Percentiles rank a stretch among this genome's conserved stretches.
phyloP scores from a whole-genome alignment of 2,888 invertebrate genomes.

The Andrena haemorrhoa region DNA sequence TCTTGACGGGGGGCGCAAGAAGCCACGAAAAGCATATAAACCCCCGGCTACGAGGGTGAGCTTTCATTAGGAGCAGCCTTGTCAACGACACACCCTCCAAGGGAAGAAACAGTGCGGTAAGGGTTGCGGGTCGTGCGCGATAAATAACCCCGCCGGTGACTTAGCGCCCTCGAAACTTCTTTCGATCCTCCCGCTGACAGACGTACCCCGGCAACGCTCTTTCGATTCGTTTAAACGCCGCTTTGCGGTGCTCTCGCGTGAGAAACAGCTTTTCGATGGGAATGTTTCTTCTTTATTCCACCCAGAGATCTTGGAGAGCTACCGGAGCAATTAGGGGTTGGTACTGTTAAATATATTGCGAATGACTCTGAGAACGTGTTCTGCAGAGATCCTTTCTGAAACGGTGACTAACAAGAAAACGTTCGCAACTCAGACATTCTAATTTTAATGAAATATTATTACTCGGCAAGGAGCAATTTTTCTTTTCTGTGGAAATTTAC shows the following conservation, averaged over 20 bases:
- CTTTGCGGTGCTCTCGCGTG: slow-evolving; percentile 22
- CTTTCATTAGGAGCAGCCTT: slow-evolving; percentile 81
- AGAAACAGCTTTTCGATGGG: slow-evolving; percentile 32
- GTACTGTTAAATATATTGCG: too few relatives aligned
- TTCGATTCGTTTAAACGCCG: slow-evolving; percentile 51
- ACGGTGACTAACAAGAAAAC: too few relatives aligned
- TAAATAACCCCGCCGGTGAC: slow-evolving; percentile 81
- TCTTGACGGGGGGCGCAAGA: slow-evolving; percentile 47
- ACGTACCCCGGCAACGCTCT: slow-evolving; percentile 33
- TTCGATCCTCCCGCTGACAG: slow-evolving; percentile 50
- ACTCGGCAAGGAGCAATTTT: too few relatives aligned
- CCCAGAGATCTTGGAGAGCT: not conserved
- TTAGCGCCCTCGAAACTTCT: slow-evolving; percentile 79
- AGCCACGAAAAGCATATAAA: slow-evolving; percentile 56
- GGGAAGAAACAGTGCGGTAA: slow-evolving; percentile 77
- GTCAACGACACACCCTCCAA: slow-evolving; percentile 79
- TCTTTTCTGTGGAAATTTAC: too few relatives aligned
- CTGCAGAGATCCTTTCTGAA: too few relatives aligned
- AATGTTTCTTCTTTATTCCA: not conserved
- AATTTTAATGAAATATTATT: too few relatives aligned
- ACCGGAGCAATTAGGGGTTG: too few relatives aligned
- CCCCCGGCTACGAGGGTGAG: slow-evolving; percentile 72
- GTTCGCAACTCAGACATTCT: too few relatives aligned
- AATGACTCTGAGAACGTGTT: too few relatives aligned
- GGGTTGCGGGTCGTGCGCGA: slow-evolving; percentile 77